Percentiles rank a stretch among this genome's conserved stretches.
Conservation (phyloP, 2,797 vertebrate species). For the Threskiornis aethiopicus region DNA sequence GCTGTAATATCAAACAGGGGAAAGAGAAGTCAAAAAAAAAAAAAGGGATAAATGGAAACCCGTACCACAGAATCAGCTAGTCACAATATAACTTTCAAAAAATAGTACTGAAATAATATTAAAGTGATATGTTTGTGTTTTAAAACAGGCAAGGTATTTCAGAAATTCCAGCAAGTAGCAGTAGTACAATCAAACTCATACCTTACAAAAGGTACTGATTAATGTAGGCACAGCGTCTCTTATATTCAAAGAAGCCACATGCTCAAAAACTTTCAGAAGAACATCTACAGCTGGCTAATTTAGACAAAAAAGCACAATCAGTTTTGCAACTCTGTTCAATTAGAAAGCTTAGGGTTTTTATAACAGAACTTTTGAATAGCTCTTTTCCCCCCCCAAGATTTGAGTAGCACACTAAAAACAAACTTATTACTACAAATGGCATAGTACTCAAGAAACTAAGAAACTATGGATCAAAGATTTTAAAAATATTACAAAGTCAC, state of each 20-base stretch:
- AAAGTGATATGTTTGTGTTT: not conserved
- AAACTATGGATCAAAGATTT: not conserved
- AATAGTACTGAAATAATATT: not conserved
- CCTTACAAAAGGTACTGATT: constrained; percentile 84
- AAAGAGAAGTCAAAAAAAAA: not conserved
- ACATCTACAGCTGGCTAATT: constrained; percentile 82
- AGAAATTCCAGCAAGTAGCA: not conserved
- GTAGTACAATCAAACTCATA: constrained; percentile 62
- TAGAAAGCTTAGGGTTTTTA: not conserved
- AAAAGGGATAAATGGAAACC: not conserved
- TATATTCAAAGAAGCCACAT: constrained; percentile 79
- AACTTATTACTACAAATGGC: not conserved
- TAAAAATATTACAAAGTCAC: constrained; percentile 33
- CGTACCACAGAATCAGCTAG: not conserved
- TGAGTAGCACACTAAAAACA: not conserved
- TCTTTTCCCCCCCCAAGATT: not conserved
- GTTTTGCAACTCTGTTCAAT: not conserved
- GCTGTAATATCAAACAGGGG: constrained; percentile 56
- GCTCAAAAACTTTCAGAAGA: constrained; percentile 83
- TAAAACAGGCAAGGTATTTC: not conserved
- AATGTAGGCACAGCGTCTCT: constrained; percentile 75
- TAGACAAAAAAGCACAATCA: constrained; percentile 29
- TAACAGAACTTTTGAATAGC: not conserved
- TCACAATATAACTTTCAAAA: not conserved
- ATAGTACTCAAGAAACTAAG: not conserved